A percentile compares a stretch with the other conserved stretches of the same genome.
These are phyloP conservation scores for Asbolus verrucosus DNA, from an alignment of 1,140 invertebrate genomes.

Conservation along the genomic window DNA sequence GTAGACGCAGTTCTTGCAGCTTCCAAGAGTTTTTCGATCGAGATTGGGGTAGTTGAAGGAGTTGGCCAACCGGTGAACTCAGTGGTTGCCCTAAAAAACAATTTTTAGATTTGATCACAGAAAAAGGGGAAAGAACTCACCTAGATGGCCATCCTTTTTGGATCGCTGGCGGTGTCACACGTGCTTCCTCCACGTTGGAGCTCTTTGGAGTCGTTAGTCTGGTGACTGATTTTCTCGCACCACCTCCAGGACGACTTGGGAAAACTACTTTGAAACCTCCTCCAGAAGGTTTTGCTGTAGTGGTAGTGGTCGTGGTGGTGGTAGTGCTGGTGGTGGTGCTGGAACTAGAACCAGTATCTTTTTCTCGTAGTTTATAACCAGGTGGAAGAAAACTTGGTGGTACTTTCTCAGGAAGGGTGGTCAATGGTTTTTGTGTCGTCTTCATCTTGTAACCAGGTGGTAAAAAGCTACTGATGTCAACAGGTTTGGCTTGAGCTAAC, in stretches of 20 bases:
- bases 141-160: conserved; percentile 85
- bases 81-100: conserved; percentile 77
- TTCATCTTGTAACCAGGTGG: conserved; percentile 71
- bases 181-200: conserved; percentile 59
- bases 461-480: conserved; percentile 65
- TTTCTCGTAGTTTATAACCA: conserved; percentile 67
- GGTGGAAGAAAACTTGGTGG: conserved; percentile 68
- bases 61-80: conserved; percentile 92
- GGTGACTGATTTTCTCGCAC: conserved; percentile 67
- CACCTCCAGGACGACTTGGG: conserved; percentile 81
- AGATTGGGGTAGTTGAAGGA: conserved; percentile 84
- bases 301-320: conserved; percentile 59
- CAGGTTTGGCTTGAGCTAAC: conserved; percentile 47
- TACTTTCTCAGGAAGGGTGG: conserved; percentile 54
- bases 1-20: conserved; percentile 76
- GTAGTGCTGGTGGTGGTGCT: conserved; percentile 51
- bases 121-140: conserved; percentile 64
- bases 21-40: conserved; percentile 83
- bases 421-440: conserved; percentile 28
- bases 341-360: conserved; percentile 38
- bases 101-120: background rate
- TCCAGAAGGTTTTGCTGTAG: conserved; percentile 62
- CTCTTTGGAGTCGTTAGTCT: conserved; percentile 72
- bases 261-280: conserved; percentile 79
- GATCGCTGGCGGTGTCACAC: conserved; percentile 73